Evolutionary conservation across 2,888 invertebrate genomes (phyloP).

Genomic region (Thereva unica): DNA sequence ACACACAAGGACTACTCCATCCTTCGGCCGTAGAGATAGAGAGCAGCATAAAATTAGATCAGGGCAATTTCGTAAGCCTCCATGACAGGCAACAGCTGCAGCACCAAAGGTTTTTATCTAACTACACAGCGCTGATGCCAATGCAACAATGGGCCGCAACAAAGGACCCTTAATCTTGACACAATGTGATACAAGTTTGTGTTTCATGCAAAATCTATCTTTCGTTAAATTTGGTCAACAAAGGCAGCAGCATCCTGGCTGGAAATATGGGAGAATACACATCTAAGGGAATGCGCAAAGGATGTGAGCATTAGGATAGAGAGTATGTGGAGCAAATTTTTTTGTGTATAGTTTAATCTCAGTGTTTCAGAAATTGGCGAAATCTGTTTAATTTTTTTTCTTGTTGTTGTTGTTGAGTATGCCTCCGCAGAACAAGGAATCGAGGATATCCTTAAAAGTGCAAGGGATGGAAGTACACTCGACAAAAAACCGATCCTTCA

Average conservation of each 20-base stretch:
- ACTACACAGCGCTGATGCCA: neutral
- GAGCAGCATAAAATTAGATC: slow-evolving; percentile 7
- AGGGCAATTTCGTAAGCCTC: slow-evolving; percentile 14
- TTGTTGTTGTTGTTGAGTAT: neutral
- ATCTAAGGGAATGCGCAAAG: neutral
- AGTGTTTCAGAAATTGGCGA: slow-evolving; percentile 17
- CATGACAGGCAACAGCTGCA: slow-evolving; percentile 1
- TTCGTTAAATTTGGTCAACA: slow-evolving; percentile 8
- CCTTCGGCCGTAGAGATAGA: neutral
- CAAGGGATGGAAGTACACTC: neutral
- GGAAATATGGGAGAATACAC: neutral
- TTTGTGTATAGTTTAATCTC: neutral
- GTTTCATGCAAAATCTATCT: slow-evolving; percentile 5
- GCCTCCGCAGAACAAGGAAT: neutral
- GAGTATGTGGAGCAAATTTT: neutral
- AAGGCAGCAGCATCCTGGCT: neutral
- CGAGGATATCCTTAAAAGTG: neutral
- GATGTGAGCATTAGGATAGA: neutral
- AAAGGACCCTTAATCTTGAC: slow-evolving; percentile 21
- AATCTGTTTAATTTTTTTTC: slow-evolving; percentile 5
- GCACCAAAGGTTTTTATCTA: slow-evolving; percentile 1
- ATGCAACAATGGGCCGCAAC: slow-evolving; percentile 12
- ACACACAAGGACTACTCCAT: too few relatives aligned
- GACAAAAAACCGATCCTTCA: slow-evolving; percentile 5
- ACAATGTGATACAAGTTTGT: slow-evolving; percentile 23